These are phyloP conservation scores for Sebastes reedi DNA, from an alignment of 2,797 vertebrate genomes.

Conservation along the genomic window DNA sequence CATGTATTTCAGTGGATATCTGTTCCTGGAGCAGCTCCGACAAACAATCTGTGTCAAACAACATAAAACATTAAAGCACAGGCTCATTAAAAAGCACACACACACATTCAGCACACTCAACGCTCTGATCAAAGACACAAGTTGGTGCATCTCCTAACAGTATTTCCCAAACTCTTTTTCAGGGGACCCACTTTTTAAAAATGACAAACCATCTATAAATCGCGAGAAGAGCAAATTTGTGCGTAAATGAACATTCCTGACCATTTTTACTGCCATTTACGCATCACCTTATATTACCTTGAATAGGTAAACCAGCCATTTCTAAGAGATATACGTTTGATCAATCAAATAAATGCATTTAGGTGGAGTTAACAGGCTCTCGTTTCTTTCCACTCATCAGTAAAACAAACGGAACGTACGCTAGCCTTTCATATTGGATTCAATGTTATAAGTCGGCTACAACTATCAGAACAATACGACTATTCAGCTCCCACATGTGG, in stretches of 20 bases:
- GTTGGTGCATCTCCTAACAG: neutral
- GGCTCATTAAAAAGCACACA: neutral
- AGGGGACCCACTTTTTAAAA: no score
- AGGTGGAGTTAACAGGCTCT: neutral
- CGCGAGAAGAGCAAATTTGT: fast-evolving
- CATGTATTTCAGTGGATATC: constrained; percentile 96
- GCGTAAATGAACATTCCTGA: neutral
- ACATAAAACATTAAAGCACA: neutral
- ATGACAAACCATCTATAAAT: neutral
- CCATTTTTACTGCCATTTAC: neutral
- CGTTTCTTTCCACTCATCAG: neutral
- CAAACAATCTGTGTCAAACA: constrained; percentile 89
- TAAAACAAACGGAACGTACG: neutral
- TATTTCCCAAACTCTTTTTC: no score
- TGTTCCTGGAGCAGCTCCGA: constrained; percentile 94
- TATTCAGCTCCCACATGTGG: neutral
- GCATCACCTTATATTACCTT: neutral
- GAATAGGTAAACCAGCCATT: neutral
- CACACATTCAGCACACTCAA: neutral
- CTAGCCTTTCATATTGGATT: neutral
- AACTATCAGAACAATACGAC: neutral
- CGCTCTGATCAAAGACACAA: neutral
- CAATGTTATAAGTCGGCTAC: neutral
- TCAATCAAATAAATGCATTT: neutral
- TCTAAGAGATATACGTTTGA: no score